Conservation (phyloP, 2,797 vertebrate species). For the Heterohyrax brucei region DNA sequence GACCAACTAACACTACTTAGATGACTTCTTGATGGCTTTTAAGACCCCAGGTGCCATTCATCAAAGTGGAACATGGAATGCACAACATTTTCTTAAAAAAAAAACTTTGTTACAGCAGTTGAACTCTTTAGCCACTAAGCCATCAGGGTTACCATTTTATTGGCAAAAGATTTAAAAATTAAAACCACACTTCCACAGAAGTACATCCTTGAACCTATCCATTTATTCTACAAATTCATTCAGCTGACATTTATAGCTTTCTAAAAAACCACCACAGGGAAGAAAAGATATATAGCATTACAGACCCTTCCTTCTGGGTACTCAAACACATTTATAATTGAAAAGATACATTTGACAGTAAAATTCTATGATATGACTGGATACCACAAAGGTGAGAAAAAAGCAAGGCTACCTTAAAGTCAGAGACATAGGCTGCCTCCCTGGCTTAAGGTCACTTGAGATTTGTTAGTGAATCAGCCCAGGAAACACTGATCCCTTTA, state of each 20-base stretch:
- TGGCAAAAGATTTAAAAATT: background rate
- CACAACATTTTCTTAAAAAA: too few species aligned
- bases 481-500: background rate
- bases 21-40: too few species aligned
- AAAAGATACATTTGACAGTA: constrained; percentile 17
- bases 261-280: background rate
- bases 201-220: background rate
- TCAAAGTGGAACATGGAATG: too few species aligned
- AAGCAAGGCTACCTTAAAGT: background rate
- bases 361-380: background rate
- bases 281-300: constrained; percentile 1
- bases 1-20: too few species aligned
- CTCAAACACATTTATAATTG: background rate
- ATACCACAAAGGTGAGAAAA: background rate
- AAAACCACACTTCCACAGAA: background rate
- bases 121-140: too few species aligned
- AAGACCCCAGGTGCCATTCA: too few species aligned
- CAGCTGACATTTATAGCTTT: constrained; percentile 6
- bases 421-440: background rate
- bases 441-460: background rate
- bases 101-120: too few species aligned
- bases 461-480: background rate
- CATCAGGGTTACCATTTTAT: too few species aligned
- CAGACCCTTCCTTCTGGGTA: background rate
- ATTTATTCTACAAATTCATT: background rate